Evolutionary conservation across 2,113 vertebrate species (phyloP), one percentile per base, ranked within the genome.

Genomic region (Hydropotes inermis): DNA sequence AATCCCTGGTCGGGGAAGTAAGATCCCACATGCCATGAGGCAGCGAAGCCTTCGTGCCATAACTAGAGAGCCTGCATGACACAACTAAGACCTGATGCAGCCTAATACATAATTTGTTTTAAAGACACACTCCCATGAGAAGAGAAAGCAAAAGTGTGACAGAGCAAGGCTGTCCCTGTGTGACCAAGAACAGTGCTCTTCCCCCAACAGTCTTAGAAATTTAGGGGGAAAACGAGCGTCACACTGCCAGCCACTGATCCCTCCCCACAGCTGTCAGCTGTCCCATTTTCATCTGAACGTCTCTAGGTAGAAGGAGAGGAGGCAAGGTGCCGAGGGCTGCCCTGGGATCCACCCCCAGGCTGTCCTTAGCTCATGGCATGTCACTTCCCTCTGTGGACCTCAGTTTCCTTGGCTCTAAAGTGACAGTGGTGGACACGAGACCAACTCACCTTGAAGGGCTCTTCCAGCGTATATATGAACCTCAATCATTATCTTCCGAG

Each of bases 181-280:
- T 14, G 85, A 92, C 25, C 6, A 30, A 47, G 36, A 39, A 25
- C 16, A 12, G 58, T 6, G 10, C 45, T 67, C 7, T 2, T 52
- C 16, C 45, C 55, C 86, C 1, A 0, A 25, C n/a, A 45, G 50
- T 52, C 84, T 92, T 43, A 95, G 79, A 86, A 88, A 86, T n/a
- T 57, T 36, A 5, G 17, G 39, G 25, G 5, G 27, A 25, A 54
- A 47, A n/a, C 19, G 55, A 67, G 16, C 57, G 17, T 54, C 33
- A 2, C 0, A 7, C 23, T 36, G 23, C 25, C 50, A 27, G 52
- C 14, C 0, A 1, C 54, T 14, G 6, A 6, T 13, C 15, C 79
- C 57, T 30, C n/a, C 33, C 19, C 7, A 3, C 2, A 45, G 27
- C 33, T 12, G 3, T 11, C 1, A 45, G 21, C 33, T 19, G 4